Percentiles rank a stretch among this genome's conserved stretches.
Conservation (phyloP, 2,888 invertebrate species). For the Caenorhabditis doughertyi region DNA sequence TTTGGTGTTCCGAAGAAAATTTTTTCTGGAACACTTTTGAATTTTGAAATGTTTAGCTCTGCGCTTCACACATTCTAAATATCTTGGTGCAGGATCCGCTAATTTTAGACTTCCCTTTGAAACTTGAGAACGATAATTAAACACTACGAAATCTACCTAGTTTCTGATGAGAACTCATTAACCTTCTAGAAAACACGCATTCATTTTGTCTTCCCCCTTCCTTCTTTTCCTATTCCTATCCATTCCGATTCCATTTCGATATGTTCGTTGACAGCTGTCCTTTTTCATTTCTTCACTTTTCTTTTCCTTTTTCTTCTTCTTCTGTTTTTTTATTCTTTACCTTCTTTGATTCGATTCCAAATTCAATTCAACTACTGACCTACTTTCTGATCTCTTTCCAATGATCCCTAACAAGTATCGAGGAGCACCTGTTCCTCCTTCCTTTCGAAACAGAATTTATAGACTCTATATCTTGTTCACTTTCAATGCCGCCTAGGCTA, state of each 20-base stretch:
- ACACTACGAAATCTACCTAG: neutral
- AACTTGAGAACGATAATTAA: neutral
- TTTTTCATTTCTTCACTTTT: conserved; percentile 30
- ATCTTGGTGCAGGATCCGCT: neutral
- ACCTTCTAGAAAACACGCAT: conserved; percentile 15
- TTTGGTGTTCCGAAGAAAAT: neutral
- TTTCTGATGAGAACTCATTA: conserved; percentile 3
- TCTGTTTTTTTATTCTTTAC: neutral
- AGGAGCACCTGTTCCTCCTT: conserved; percentile 31
- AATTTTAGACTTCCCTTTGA: neutral
- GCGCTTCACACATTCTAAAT: too few relatives aligned
- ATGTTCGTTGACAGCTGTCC: conserved; percentile 48
- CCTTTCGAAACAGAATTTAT: conserved; percentile 26
- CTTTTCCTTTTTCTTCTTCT: neutral
- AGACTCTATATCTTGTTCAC: neutral
- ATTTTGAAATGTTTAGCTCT: too few relatives aligned
- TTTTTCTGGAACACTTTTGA: neutral
- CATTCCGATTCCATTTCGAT: conserved; percentile 25
- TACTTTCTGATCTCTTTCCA: conserved; percentile 3
- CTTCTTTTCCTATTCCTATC: conserved; percentile 13
- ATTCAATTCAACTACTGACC: neutral
- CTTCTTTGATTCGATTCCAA: conserved; percentile 7
- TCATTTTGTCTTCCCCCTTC: neutral
- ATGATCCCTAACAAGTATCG: neutral
- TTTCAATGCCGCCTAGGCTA: neutral